phyloP scores from a whole-genome alignment of 2,888 invertebrate genomes.

The Margaritifera margaritifera region DNA sequence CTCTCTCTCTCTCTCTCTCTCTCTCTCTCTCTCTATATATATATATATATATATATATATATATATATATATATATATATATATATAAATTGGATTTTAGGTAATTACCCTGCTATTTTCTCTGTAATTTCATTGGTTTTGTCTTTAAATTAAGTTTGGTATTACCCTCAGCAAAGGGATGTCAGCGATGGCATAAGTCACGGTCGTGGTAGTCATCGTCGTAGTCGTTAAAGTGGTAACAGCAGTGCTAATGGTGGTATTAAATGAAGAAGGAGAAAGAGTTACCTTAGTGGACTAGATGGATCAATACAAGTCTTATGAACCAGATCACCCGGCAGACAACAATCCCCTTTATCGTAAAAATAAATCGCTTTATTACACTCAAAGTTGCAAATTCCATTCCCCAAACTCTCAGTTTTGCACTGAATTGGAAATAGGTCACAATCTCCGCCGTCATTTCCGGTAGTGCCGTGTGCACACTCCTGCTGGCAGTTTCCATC shows the following conservation, averaged over 20 bases:
- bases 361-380: slow-evolving; percentile 62
- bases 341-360: slow-evolving; percentile 69
- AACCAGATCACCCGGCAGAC: slow-evolving; percentile 38
- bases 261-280: not conserved
- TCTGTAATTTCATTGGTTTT: too few relatives aligned
- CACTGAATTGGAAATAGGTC: slow-evolving; percentile 51
- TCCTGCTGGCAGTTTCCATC: slow-evolving; percentile 60
- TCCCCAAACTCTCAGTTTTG: slow-evolving; percentile 37
- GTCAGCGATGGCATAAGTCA: too few relatives aligned
- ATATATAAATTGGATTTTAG: too few relatives aligned
- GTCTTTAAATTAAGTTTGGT: too few relatives aligned
- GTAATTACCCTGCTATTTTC: too few relatives aligned
- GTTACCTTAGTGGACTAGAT: slow-evolving; percentile 54
- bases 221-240: too few relatives aligned
- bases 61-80: too few relatives aligned
- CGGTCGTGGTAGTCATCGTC: too few relatives aligned
- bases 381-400: slow-evolving; percentile 61
- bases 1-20: slow-evolving; percentile 4
- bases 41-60: too few relatives aligned
- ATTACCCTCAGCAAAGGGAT: too few relatives aligned
- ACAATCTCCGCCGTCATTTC: slow-evolving; percentile 70
- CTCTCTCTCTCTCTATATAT: not conserved
- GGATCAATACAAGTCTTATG: slow-evolving; percentile 62
- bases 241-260: too few relatives aligned
- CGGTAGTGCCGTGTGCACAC: slow-evolving; percentile 61